Percentiles rank a stretch among this genome's conserved stretches.
Conservation (phyloP, 2,113 vertebrate species). For the Antennarius striatus region DNA sequence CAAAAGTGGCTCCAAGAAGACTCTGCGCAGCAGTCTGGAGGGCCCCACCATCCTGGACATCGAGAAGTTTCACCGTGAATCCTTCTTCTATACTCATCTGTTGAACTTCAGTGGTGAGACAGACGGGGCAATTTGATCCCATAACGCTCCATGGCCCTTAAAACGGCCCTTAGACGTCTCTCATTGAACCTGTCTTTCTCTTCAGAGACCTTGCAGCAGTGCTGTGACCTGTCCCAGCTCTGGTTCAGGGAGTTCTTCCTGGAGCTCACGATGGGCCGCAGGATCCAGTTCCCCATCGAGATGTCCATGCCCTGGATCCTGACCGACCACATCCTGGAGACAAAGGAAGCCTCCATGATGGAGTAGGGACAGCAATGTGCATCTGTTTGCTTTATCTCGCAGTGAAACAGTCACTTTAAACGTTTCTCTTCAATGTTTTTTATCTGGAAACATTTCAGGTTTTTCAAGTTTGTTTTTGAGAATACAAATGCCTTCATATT, state of each 20-base stretch:
- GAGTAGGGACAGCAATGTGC: conserved; percentile 81
- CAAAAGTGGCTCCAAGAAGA: conserved; percentile 98
- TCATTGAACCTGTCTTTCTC: not conserved
- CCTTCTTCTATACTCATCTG: conserved; percentile 97
- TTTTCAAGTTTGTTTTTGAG: not conserved
- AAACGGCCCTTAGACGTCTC: too few species aligned
- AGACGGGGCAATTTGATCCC: not conserved
- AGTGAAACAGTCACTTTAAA: too few species aligned
- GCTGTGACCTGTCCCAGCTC: conserved; percentile 97
- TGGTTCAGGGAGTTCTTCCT: conserved; percentile 99
- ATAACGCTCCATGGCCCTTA: not conserved
- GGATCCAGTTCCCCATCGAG: conserved; percentile 99
- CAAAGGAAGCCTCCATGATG: conserved; percentile 99
- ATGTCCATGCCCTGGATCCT: conserved; percentile 99
- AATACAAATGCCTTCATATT: not conserved
- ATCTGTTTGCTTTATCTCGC: not conserved
- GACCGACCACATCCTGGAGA: conserved; percentile 98
- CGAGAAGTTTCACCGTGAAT: conserved; percentile 97
- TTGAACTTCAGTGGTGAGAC: conserved; percentile 95
- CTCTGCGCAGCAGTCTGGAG: conserved; percentile 92
- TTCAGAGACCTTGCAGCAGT: conserved; percentile 96
- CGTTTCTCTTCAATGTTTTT: not conserved
- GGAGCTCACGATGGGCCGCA: conserved; percentile 97
- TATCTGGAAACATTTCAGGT: not conserved
- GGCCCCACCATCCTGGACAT: conserved; percentile 95